Evolutionary conservation across 2,888 invertebrate genomes (phyloP).

Genomic region (Ophion ellenae): DNA sequence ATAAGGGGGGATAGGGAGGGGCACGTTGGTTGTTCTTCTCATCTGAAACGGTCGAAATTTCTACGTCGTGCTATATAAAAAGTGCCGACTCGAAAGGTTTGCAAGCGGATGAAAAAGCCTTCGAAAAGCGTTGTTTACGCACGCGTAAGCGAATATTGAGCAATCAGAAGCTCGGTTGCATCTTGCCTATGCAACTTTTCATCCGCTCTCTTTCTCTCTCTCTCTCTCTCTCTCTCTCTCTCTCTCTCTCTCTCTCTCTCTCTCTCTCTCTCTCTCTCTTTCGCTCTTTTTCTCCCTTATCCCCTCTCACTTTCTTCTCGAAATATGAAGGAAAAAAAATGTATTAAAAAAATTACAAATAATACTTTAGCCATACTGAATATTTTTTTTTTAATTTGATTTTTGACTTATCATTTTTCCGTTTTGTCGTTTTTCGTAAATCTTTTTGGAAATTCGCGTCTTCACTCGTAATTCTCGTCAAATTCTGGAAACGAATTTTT

Average conservation of each 20-base stretch:
- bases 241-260: not conserved
- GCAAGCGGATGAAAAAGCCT: conserved; percentile 65
- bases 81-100: conserved; percentile 64
- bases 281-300: not conserved
- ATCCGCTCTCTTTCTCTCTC: conserved; percentile 3
- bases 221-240: conserved; percentile 19
- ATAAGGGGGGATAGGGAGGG: not conserved
- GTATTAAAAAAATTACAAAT: conserved; percentile 1
- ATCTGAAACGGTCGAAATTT: conserved; percentile 59
- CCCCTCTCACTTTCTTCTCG: conserved; percentile 1
- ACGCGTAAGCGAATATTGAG: conserved; percentile 69
- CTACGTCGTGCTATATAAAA: conserved; percentile 55
- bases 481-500: too few species aligned
- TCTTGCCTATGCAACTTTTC: conserved; percentile 42
- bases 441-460: too few species aligned
- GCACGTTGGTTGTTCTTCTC: conserved; percentile 22
- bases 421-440: too few species aligned
- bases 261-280: not conserved
- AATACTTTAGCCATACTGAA: not conserved
- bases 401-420: too few species aligned
- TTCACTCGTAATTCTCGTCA: too few species aligned
- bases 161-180: conserved; percentile 67
- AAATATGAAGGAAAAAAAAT: conserved; percentile 65
- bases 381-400: conserved; percentile 15
- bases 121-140: conserved; percentile 57